Conservation (phyloP, 2,113 vertebrate genomes). For the Syngnathoides biaculeatus region DNA sequence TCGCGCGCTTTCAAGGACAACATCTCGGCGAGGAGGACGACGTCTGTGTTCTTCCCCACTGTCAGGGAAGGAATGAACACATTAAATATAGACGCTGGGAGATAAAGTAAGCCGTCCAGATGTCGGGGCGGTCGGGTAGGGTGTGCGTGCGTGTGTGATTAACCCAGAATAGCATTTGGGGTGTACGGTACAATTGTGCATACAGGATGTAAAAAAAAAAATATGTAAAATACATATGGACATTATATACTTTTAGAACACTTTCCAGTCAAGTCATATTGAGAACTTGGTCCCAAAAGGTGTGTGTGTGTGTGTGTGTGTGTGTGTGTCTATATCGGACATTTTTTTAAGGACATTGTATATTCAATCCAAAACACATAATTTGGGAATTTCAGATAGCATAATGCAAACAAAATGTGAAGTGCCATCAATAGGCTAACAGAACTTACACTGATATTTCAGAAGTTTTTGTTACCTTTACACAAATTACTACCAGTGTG, state of each 20-base stretch:
- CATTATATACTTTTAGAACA: not conserved
- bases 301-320: too few relatives aligned
- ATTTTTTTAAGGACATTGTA: too few relatives aligned
- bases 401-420: too few relatives aligned
- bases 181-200: not conserved
- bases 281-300: too few relatives aligned
- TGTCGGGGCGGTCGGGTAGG: constrained; percentile 7
- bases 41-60: not conserved
- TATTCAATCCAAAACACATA: too few relatives aligned
- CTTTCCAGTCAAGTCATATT: too few relatives aligned
- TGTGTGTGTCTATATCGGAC: too few relatives aligned
- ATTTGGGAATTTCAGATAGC: too few relatives aligned
- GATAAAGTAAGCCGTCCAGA: constrained; percentile 31
- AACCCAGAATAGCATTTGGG: not conserved
- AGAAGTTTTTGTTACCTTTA: too few relatives aligned
- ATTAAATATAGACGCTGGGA: constrained; percentile 45
- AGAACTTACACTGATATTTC: too few relatives aligned
- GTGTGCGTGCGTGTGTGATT: not conserved
- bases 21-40: not conserved
- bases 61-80: constrained; percentile 34
- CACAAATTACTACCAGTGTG: too few relatives aligned
- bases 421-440: too few relatives aligned
- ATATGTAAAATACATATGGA: not conserved
- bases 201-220: not conserved
- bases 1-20: constrained; percentile 1